These are phyloP conservation scores for Chitala chitala DNA, from an alignment of 2,113 vertebrate species.

Conservation along the genomic window DNA sequence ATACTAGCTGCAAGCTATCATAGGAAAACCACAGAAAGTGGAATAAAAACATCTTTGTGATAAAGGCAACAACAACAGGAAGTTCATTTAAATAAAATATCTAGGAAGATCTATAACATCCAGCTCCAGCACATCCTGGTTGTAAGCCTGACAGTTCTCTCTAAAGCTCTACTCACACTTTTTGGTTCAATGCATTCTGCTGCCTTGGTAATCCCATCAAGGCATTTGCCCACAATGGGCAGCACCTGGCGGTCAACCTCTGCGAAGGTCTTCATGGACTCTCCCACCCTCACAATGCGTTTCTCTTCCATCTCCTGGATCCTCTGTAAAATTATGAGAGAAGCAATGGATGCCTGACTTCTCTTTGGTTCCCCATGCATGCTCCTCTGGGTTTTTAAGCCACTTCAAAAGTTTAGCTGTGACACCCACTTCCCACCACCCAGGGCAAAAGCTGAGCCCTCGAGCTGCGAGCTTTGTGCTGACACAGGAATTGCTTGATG, in stretches of 20 bases:
- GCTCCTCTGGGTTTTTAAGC: too few species aligned
- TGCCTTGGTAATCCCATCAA: slow-evolving; percentile 87
- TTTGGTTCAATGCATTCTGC: slow-evolving; percentile 82
- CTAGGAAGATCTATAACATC: background rate
- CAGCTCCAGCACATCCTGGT: background rate
- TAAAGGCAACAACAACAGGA: too few species aligned
- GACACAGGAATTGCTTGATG: background rate
- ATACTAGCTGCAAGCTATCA: too few species aligned
- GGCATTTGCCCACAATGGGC: slow-evolving; percentile 91
- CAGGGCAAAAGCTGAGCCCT: background rate
- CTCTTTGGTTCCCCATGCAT: background rate
- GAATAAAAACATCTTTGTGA: too few species aligned
- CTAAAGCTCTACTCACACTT: slow-evolving; percentile 64
- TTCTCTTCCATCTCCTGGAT: slow-evolving; percentile 95
- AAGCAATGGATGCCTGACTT: background rate
- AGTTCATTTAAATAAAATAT: too few species aligned
- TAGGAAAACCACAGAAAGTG: too few species aligned
- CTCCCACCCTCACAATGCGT: slow-evolving; percentile 75
- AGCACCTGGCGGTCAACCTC: slow-evolving; percentile 88
- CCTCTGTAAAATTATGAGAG: slow-evolving; percentile 61
- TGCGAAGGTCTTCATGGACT: slow-evolving; percentile 85
- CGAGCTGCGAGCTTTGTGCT: background rate
- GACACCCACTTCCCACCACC: background rate
- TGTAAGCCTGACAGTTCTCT: background rate
- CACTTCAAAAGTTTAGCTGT: background rate